Evolutionary conservation across 2,888 invertebrate genomes (phyloP), one percentile per base, ranked within the genome.

Genomic region (Saturnia japonica): DNA sequence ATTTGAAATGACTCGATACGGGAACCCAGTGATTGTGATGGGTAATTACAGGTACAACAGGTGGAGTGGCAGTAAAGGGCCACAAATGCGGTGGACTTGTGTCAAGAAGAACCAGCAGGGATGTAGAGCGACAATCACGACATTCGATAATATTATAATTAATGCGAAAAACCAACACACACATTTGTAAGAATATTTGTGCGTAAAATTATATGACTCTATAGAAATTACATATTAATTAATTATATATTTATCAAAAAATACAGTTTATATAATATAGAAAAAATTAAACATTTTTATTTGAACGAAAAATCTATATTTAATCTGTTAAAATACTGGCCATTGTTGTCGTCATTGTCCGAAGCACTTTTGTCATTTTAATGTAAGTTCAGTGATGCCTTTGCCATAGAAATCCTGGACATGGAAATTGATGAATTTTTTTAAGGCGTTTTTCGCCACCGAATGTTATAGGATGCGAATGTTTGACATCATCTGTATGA

Each of bases 1-100:
- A 70, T 86, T 85, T 70, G 84, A 83, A 68, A 81, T 64, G 34
- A 85, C 91, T 3, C 85, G 90, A 8, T 88, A 71, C 68, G 92
- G 91, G 0, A 91, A 90, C 70, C 92, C 91, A 2, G 90, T 91
- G 45, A 84, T 92, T 60, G 81, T 86, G 8, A 74, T 83, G 6
- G 88, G 88, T 1, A 76, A 72, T 14, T 86, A 88, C 72, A 80
- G 88, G n/a, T 91, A 82, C 77, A 86, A 89, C 76, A 81, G 79
- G 60, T 86, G 86, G 87, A 87, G 83, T 40, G 84, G 86, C 66
- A 86, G 87, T 75, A 85, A 78, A 67, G 87, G 86, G 0, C 81
- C 82, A 0, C 80, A 82, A 69, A 76, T 82, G 19, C 77, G 89
- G 4, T 91, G 90, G 90, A 86, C 81, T 19, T 91, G 90, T 73